Conservation (phyloP, 2,888 invertebrate species). For the Limulus polyphemus region DNA sequence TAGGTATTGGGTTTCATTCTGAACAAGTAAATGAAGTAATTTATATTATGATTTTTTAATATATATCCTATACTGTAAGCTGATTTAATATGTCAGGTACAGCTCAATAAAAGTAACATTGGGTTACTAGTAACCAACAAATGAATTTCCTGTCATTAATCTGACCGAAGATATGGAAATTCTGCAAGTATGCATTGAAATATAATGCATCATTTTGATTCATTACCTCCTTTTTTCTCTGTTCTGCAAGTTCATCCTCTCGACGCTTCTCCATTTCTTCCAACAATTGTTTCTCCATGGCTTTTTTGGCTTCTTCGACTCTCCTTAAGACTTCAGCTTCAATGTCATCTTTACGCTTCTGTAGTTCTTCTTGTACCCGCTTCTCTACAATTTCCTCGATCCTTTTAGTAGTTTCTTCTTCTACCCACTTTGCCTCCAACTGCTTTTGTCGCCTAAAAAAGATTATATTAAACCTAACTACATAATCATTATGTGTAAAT, state of each 20-base stretch:
- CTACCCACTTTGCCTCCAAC: constrained; percentile 84
- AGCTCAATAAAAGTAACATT: too few species aligned
- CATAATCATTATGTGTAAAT: too few species aligned
- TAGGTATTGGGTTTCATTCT: too few species aligned
- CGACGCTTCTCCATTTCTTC: constrained; percentile 81
- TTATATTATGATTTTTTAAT: too few species aligned
- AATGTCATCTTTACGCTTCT: constrained; percentile 88
- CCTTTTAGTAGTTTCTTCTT: constrained; percentile 87
- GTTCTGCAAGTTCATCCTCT: constrained; percentile 78
- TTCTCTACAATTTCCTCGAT: constrained; percentile 88
- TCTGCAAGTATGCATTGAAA: too few species aligned
- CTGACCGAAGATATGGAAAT: too few species aligned
- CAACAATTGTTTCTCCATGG: constrained; percentile 95
- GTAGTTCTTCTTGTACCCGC: constrained; percentile 85
- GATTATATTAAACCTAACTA: too few species aligned
- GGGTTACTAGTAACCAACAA: too few species aligned
- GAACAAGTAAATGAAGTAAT: too few species aligned
- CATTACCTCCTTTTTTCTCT: constrained; percentile 89
- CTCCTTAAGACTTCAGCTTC: constrained; percentile 84
- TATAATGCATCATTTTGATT: constrained; percentile 4
- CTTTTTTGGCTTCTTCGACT: constrained; percentile 85
- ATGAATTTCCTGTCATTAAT: too few species aligned
- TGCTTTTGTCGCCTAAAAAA: constrained; percentile 61
- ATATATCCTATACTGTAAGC: too few species aligned
- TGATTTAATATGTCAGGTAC: too few species aligned